Conservation (phyloP, 2,888 invertebrate species). For the Zaprionus bogoriensis region DNA sequence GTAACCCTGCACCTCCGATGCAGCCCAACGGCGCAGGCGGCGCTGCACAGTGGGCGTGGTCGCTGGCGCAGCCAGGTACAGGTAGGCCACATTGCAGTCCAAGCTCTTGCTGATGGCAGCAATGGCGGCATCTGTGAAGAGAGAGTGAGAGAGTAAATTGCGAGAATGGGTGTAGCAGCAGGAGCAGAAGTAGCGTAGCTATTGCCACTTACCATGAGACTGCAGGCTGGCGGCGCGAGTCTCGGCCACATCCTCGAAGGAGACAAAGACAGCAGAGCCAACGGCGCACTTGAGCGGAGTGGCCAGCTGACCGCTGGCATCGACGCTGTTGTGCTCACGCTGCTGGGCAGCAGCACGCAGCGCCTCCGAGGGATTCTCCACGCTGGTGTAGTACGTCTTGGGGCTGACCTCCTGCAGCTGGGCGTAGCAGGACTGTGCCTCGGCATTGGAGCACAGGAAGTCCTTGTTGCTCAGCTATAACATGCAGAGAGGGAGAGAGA, state of each 20-base stretch:
- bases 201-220: constrained; percentile 61
- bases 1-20: constrained; percentile 41
- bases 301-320: constrained; percentile 63
- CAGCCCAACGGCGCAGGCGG: constrained; percentile 69
- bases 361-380: constrained; percentile 85
- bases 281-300: constrained; percentile 79
- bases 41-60: constrained; percentile 47
- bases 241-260: constrained; percentile 85
- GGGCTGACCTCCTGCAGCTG: constrained; percentile 81
- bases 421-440: constrained; percentile 81
- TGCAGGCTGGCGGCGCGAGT: constrained; percentile 83
- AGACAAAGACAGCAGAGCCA: constrained; percentile 84
- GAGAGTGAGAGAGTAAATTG: too few species aligned
- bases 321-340: constrained; percentile 75
- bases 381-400: constrained; percentile 86
- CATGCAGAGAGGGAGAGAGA: too few species aligned
- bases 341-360: constrained; percentile 84
- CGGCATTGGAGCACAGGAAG: constrained; percentile 81
- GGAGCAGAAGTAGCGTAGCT: background rate
- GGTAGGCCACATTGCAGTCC: constrained; percentile 74
- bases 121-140: constrained; percentile 84
- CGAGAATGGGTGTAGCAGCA: background rate
- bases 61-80: constrained; percentile 64
- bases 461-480: constrained; percentile 84
- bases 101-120: constrained; percentile 84